Base-by-base conservation (phyloP, 2,797 vertebrate species). In the Synaphobranchus kaupii region DNA sequence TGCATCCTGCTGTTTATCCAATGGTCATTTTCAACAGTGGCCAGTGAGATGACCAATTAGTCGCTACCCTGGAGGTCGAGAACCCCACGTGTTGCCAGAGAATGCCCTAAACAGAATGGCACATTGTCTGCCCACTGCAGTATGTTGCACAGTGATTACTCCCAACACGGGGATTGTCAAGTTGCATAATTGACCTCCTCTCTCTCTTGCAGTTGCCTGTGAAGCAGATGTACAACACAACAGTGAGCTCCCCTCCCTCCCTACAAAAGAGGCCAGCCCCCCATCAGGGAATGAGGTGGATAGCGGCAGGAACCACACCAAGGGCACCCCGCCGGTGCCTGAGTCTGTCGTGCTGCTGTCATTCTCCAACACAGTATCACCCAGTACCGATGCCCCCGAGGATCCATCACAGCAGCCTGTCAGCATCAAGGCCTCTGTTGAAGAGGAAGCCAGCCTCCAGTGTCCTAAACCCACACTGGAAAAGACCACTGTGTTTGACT, bases 301-400 rank as follows among this genome's bases (percentile, higher is more conserved):
- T 25, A 87, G 89, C 86, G 56, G 83, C 0, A 93, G 94, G 94
- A 94, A 86, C 8, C 84, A 90, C 86, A 93, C 94, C 94, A 95
- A 92, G 0, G n/a, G 73, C 31, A 90, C 94, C 92, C 93, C 93
- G 92, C 95, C 94, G 84, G 91, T 93, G 92, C 95, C 94, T 84
- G 91, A 93, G 89, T 89, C 94, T 84, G 93, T 87, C 89, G 94
- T 95, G 86, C 86, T 84, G 90, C 92, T 96, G 25, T 71, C 93
- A 0, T 94, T 95, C 85, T 90, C 95, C 86, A 94, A 94, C 92
- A 89, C 95, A 47, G 94, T 95, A 91, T 94, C 95, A 93, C 95
- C 93, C 87, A 95, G 94, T 93, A 83, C 94, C 1, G 85, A 89
- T 93, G 91, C 90, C 86, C 92, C 87, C 54, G 90, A 88, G 0